Base-by-base conservation (phyloP, 2,113 vertebrate genomes). In the Scomber japonicus region DNA sequence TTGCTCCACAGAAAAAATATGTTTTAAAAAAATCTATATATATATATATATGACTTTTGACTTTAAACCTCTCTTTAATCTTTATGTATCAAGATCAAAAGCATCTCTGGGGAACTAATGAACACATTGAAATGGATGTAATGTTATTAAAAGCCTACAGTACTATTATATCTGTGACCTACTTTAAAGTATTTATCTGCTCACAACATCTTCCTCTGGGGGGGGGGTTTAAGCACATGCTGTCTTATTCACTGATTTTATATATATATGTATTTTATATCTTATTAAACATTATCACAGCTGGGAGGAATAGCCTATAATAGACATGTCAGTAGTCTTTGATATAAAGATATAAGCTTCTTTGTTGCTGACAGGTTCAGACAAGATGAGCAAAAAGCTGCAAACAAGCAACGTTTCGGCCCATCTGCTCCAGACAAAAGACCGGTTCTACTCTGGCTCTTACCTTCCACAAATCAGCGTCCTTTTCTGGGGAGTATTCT, bases 341-440 rank as follows among this genome's bases (percentile, higher is more conserved):
- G 24, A 2, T 27, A 2, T 2, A 27, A 27, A 27, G 30, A 16
- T 12, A 14, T 17, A 3, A 63, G 24, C 61, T 82, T 77, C 90
- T 90, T 93, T 91, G 91, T 91, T 90, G 82, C 53, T 89, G 84
- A 88, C 90, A 92, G 88, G 80, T 87, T 87, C 88, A 83, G 86
- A 80, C 79, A 40, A 79, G 88, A 35, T 72, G 77, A 82, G 78
- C 82, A 84, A 27, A 27, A 27, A 27, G 24, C 24, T 27, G 24
- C 24, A 27, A 27, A 27, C 24, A 27, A 27, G 83, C 83, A 54
- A 81, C 70, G 49, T 0, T 55, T 78, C 80, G 89, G 89, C 89
- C 89, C 90, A 87, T 90, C 82, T 61, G 62, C 56, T 82, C 72
- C 67, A 40, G 19, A 88, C 85, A 40, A 90, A 89, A 84, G 64